phyloP scores from a whole-genome alignment of 2,113 vertebrate genomes.

The Nycticryphes semicollaris region DNA sequence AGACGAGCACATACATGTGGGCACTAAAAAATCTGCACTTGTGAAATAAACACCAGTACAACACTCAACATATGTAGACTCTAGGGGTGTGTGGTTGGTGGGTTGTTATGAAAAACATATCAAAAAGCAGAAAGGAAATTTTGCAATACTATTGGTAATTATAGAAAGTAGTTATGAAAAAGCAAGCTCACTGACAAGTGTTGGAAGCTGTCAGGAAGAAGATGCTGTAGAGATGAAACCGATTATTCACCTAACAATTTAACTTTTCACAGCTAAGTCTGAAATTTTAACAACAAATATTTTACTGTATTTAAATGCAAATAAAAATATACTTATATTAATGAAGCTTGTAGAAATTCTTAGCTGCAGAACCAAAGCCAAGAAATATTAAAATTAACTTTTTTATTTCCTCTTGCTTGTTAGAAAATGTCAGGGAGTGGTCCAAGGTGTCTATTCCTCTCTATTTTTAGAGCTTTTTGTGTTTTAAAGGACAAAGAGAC shows the following conservation, averaged over 20 bases:
- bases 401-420: background rate
- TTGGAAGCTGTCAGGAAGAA: background rate
- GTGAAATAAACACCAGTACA: background rate
- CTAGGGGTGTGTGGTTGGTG: background rate
- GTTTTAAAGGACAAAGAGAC: background rate
- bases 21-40: background rate
- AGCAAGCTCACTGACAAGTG: background rate
- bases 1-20: background rate
- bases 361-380: background rate
- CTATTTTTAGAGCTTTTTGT: background rate
- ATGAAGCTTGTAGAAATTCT: background rate
- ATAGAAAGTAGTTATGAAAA: background rate
- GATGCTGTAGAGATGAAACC: background rate
- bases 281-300: background rate
- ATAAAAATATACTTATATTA: background rate
- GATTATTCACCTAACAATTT: background rate
- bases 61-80: background rate
- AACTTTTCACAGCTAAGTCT: background rate
- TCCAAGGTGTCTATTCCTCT: background rate
- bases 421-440: background rate
- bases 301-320: background rate
- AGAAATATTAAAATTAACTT: background rate
- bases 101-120: background rate
- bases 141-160: background rate
- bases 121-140: background rate